Percentiles rank a stretch among this genome's conserved stretches.
phyloP scores from a whole-genome alignment of 2,888 invertebrate species.

The Anagyrus pseudococci region DNA sequence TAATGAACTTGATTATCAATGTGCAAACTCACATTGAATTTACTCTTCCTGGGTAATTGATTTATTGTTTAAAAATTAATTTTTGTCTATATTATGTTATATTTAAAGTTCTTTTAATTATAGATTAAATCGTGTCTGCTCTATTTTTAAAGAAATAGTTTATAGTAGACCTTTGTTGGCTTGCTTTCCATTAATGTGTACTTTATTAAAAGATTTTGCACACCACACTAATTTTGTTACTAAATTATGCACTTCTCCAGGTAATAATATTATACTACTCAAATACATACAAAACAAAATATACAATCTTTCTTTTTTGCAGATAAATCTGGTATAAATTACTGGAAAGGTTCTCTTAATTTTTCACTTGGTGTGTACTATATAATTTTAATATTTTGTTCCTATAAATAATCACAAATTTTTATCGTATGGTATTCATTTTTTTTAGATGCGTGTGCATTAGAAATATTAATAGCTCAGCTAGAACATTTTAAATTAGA shows the following conservation, averaged over 20 bases:
- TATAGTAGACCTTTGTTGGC: constrained; percentile 53
- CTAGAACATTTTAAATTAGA: constrained; percentile 51
- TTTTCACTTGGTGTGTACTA: too few species aligned
- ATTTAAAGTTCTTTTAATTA: constrained; percentile 27
- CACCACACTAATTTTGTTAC: constrained; percentile 42
- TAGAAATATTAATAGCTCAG: constrained; percentile 53
- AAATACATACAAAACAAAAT: constrained; percentile 3
- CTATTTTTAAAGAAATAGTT: constrained; percentile 55
- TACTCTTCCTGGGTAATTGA: constrained; percentile 48
- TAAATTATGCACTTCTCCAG: constrained; percentile 47
- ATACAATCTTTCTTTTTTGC: constrained; percentile 1
- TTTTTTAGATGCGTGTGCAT: constrained; percentile 50
- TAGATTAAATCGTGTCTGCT: constrained; percentile 49
- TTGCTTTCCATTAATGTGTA: constrained; percentile 49
- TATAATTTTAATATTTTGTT: too few species aligned
- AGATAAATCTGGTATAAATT: constrained; percentile 34
- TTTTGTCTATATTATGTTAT: neutral
- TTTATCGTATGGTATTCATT: neutral
- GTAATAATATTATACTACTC: constrained; percentile 41
- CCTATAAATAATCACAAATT: neutral
- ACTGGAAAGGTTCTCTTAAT: constrained; percentile 47
- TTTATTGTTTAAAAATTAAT: neutral
- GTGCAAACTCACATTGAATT: constrained; percentile 50
- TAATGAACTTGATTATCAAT: constrained; percentile 49
- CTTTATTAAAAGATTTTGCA: constrained; percentile 49